Conservation (phyloP, 2,113 vertebrate species). For the Empidonax traillii region DNA sequence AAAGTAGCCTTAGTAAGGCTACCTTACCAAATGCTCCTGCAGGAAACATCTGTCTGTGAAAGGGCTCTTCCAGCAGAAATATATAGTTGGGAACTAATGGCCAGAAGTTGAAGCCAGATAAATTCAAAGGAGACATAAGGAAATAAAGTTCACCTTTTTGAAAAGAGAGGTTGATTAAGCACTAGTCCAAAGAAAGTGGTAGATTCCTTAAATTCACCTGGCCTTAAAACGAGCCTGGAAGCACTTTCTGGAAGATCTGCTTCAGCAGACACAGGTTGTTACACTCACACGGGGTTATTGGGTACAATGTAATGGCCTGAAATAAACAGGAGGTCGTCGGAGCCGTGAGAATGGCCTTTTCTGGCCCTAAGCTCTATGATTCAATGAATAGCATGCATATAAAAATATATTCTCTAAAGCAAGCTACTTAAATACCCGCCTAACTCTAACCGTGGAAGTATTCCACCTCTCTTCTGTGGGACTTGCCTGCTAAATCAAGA, state of each 20-base stretch:
- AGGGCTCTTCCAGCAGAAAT: background rate
- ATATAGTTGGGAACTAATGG: background rate
- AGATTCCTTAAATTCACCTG: background rate
- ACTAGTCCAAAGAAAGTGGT: background rate
- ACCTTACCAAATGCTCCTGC: background rate
- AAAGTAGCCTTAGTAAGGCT: background rate
- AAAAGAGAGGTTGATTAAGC: background rate
- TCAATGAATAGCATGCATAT: background rate
- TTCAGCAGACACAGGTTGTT: background rate
- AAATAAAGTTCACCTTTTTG: background rate
- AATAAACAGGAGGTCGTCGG: background rate
- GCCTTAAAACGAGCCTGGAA: background rate
- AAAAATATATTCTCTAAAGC: background rate
- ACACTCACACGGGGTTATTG: background rate
- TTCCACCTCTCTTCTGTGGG: background rate
- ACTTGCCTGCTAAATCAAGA: conserved; percentile 21
- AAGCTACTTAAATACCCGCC: background rate
- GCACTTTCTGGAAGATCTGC: background rate
- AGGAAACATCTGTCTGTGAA: background rate
- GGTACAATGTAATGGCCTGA: conserved; percentile 4
- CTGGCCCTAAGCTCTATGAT: background rate
- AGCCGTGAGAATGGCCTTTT: conserved; percentile 9
- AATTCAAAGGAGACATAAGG: background rate
- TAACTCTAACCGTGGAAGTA: background rate
- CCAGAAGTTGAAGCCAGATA: background rate